Percentiles rank a stretch among this genome's conserved stretches.
Evolutionary conservation across 1,140 invertebrate genomes (phyloP).

Genomic region (Sipha flava): DNA sequence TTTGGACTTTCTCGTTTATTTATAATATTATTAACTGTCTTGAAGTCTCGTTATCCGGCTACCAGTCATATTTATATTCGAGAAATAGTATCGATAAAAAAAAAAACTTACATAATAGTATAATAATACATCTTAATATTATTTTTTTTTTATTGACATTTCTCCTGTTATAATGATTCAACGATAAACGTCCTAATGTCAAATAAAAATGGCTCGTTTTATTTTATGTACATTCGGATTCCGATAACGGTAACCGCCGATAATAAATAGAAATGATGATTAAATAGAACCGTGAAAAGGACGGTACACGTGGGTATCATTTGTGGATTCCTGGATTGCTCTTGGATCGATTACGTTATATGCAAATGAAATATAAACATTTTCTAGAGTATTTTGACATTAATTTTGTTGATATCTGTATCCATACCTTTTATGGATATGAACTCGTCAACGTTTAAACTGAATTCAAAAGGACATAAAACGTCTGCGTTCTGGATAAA

Average conservation of each 20-base stretch:
- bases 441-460: too few relatives aligned
- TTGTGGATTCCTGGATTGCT: too few relatives aligned
- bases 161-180: background rate
- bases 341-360: too few relatives aligned
- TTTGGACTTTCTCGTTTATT: background rate
- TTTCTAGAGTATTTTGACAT: too few relatives aligned
- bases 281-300: too few relatives aligned
- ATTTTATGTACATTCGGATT: slow-evolving; percentile 2
- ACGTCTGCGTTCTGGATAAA: too few relatives aligned
- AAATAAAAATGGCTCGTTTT: background rate
- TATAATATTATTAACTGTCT: background rate
- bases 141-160: background rate
- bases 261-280: too few relatives aligned
- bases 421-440: too few relatives aligned
- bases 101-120: background rate
- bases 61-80: background rate
- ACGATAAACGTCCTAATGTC: background rate
- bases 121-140: background rate
- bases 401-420: too few relatives aligned
- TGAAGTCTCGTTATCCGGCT: background rate
- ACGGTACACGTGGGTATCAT: too few relatives aligned
- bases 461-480: too few relatives aligned
- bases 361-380: too few relatives aligned
- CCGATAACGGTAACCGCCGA: background rate
- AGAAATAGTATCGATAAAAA: background rate